Percentiles rank a stretch among this genome's conserved stretches.
These are phyloP conservation scores for Onychomys arenicola DNA, from an alignment of 2,797 vertebrate genomes.

Conservation along the genomic window DNA sequence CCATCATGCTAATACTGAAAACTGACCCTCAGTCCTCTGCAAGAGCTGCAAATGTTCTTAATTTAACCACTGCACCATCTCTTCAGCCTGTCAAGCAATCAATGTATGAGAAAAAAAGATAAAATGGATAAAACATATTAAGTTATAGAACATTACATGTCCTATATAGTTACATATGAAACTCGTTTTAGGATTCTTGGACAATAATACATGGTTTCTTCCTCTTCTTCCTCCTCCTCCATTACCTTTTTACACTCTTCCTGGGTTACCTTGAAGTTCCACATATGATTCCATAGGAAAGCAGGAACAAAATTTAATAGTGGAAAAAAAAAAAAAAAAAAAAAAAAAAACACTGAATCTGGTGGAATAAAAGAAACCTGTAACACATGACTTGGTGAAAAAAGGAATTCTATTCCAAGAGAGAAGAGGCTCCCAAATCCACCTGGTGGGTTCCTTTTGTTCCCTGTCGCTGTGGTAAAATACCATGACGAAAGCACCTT, in stretches of 20 bases:
- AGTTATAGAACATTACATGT: background rate
- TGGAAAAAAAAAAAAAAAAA: too few relatives aligned
- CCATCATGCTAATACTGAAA: background rate
- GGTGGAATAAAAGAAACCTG: background rate
- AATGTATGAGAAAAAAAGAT: background rate
- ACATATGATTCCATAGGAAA: background rate
- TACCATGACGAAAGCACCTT: too few relatives aligned
- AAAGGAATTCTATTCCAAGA: background rate
- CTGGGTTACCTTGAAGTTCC: background rate
- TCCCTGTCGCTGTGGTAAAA: too few relatives aligned
- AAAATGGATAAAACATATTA: background rate
- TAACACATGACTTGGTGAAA: background rate
- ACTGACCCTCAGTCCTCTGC: background rate
- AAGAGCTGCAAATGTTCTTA: background rate
- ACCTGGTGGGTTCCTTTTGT: too few relatives aligned
- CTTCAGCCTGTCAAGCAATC: background rate
- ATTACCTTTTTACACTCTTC: background rate
- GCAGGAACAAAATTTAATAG: background rate
- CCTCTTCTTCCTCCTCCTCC: background rate
- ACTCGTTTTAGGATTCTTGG: background rate
- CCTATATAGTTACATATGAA: background rate
- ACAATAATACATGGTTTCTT: background rate
- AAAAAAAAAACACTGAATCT: background rate
- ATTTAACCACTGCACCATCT: background rate
- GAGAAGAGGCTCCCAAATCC: background rate